These are phyloP conservation scores for Orientallactaga bullata DNA, from an alignment of 2,113 vertebrate genomes.

Conservation along the genomic window DNA sequence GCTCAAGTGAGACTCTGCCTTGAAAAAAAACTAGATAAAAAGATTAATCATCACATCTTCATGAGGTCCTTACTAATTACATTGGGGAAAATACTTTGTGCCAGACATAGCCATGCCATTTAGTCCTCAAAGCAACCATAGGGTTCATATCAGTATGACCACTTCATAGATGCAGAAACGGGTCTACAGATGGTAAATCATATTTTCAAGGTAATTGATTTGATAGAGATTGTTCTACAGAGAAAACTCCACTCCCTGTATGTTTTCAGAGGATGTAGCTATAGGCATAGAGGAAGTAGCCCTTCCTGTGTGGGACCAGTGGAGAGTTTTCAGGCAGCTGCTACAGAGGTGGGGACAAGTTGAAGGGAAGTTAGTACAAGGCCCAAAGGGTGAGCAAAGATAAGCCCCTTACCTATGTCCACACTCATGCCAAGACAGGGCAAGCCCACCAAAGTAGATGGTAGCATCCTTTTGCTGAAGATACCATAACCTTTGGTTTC, in stretches of 20 bases:
- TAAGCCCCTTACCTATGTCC: neutral
- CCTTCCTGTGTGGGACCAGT: neutral
- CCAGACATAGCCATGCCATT: neutral
- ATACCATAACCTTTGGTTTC: no score
- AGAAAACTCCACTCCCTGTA: neutral
- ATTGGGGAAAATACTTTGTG: neutral
- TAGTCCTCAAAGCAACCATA: neutral
- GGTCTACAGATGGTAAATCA: no score
- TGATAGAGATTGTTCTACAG: neutral
- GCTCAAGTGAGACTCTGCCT: neutral
- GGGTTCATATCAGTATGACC: neutral
- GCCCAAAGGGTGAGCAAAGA: neutral
- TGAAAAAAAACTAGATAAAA: neutral
- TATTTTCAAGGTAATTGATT: neutral
- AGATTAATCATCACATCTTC: neutral
- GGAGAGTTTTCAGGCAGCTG: neutral
- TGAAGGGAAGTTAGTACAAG: neutral
- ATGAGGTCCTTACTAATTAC: neutral
- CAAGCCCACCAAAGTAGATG: no score
- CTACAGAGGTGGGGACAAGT: neutral
- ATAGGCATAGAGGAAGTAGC: neutral
- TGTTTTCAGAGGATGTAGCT: neutral
- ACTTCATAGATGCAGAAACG: neutral
- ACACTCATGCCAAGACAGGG: neutral
- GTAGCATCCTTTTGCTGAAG: no score